These are phyloP conservation scores for Lycia hirtaria DNA, from an alignment of 2,888 invertebrate genomes.

Conservation along the genomic window DNA sequence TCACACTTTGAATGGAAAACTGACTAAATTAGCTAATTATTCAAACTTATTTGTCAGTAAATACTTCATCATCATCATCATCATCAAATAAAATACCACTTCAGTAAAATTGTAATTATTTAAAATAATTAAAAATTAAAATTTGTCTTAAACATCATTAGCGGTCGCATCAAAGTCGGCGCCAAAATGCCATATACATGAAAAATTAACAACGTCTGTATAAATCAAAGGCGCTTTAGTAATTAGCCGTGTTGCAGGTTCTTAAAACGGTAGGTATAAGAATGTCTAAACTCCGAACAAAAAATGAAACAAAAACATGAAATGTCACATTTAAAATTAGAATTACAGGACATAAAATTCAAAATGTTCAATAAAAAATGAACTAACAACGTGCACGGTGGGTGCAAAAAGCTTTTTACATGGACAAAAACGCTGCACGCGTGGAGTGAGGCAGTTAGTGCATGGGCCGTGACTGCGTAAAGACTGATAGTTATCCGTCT, in stretches of 20 bases:
- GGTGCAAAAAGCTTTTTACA: constrained; percentile 49
- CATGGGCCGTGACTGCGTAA: constrained; percentile 78
- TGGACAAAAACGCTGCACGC: constrained; percentile 66
- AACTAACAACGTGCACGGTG: constrained; percentile 49
- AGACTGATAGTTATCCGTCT: constrained; percentile 78
- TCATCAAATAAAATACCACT: too few species aligned
- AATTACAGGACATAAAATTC: constrained; percentile 49
- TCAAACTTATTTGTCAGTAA: not conserved
- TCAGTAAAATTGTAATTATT: too few species aligned
- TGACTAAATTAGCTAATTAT: too few species aligned
- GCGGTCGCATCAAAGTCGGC: constrained; percentile 63
- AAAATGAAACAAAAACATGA: constrained; percentile 44
- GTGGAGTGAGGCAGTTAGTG: constrained; percentile 76
- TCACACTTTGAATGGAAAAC: too few species aligned
- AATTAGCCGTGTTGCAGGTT: constrained; percentile 51
- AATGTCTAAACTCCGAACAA: constrained; percentile 51
- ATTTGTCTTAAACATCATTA: constrained; percentile 44
- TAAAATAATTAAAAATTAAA: not conserved
- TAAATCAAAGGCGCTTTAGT: constrained; percentile 77
- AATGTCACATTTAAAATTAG: constrained; percentile 50
- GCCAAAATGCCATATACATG: constrained; percentile 62
- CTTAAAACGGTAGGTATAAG: constrained; percentile 44
- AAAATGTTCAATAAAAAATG: constrained; percentile 49
- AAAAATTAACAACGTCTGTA: constrained; percentile 52
- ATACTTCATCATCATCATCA: not conserved